phyloP scores from a whole-genome alignment of 1,140 invertebrate genomes.

The Drosophila burlai region DNA sequence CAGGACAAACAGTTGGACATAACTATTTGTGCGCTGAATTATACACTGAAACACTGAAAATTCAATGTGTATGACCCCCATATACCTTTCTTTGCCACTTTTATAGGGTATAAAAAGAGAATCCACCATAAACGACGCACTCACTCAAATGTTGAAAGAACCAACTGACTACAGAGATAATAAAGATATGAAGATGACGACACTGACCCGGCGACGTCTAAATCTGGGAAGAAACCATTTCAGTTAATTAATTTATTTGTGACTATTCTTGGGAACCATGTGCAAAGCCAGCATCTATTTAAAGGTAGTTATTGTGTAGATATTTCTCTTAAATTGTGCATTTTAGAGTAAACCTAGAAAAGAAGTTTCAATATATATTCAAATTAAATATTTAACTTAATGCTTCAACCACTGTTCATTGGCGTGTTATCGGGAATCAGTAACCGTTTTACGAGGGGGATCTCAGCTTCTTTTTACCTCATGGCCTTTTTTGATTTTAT shows the following conservation, averaged over 20 bases:
- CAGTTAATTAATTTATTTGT: not conserved
- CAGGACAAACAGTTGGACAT: not conserved
- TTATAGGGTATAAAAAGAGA: constrained; percentile 15
- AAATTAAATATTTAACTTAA: not conserved
- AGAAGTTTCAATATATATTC: not conserved
- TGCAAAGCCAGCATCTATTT: too few relatives aligned
- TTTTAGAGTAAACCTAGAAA: not conserved
- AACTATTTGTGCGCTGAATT: too few relatives aligned
- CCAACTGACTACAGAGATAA: not conserved
- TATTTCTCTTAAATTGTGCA: not conserved
- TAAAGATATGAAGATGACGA: constrained; percentile 9
- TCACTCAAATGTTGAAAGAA: constrained; percentile 7
- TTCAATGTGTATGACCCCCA: not conserved
- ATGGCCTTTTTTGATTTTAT: not conserved
- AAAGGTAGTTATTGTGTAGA: not conserved
- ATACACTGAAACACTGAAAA: too few relatives aligned
- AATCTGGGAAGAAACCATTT: not conserved
- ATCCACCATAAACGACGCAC: constrained; percentile 35
- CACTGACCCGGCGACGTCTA: not conserved
- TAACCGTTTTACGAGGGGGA: not conserved
- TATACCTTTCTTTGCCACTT: not conserved
- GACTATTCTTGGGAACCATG: not conserved
- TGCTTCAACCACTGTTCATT: not conserved
- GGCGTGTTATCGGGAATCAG: not conserved
- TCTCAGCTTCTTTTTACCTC: constrained; percentile 6